Evolutionary conservation across 2,797 vertebrate species (phyloP).

Genomic region (Hapalemur alaotrensis): DNA sequence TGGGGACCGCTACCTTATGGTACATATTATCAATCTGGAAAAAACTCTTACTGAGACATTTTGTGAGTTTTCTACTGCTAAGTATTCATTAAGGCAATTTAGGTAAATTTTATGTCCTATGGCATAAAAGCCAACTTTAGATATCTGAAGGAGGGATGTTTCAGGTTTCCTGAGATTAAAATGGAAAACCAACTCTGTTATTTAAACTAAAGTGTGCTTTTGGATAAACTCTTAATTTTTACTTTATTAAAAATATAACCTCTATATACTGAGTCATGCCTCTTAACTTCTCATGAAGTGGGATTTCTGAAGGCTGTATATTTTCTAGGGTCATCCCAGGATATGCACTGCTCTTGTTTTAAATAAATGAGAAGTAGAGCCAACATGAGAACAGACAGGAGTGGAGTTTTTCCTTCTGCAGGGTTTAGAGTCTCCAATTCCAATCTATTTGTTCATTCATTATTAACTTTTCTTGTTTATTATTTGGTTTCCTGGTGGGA

Average conservation of each 20-base stretch:
- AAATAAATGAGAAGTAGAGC: neutral
- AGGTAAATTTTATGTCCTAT: neutral
- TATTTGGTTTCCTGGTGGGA: slow-evolving; percentile 59
- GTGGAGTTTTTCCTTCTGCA: neutral
- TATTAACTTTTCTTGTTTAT: slow-evolving; percentile 45
- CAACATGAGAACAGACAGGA: neutral
- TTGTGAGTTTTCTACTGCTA: neutral
- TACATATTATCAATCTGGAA: neutral
- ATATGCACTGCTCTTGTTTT: neutral
- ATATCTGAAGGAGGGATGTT: neutral
- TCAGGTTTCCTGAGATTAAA: neutral
- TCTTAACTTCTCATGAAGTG: neutral
- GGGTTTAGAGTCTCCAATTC: slow-evolving; percentile 5
- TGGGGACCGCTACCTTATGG: neutral
- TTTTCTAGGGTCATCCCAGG: neutral
- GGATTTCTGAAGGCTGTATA: neutral
- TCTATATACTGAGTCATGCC: neutral
- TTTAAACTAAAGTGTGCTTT: neutral
- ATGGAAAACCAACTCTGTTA: neutral
- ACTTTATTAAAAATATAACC: slow-evolving; percentile 24
- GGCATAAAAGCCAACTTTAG: neutral
- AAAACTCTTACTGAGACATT: neutral
- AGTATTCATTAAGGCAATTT: neutral
- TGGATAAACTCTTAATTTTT: slow-evolving; percentile 38
- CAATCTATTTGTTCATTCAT: slow-evolving; percentile 50